A percentile compares a stretch with the other conserved stretches of the same genome.
Conservation (phyloP, 2,888 invertebrate species). For the Hybos culiciformis region DNA sequence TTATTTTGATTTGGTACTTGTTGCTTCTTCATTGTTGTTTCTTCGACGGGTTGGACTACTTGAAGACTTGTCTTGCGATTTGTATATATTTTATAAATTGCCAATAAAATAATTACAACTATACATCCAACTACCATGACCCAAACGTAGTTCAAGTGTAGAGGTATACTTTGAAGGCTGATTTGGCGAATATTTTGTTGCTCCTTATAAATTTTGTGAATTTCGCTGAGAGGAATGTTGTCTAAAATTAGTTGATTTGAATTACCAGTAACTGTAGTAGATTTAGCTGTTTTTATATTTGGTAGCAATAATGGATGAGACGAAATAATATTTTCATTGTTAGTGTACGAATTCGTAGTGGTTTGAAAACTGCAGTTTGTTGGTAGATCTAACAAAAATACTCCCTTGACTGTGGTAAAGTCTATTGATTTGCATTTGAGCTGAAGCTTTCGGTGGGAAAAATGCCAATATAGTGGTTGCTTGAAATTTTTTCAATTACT, state of each 20-base stretch:
- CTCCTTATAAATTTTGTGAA: background rate
- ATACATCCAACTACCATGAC: background rate
- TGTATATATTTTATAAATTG: background rate
- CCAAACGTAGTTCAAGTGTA: background rate
- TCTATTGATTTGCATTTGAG: background rate
- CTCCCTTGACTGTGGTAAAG: background rate
- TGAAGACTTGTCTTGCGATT: background rate
- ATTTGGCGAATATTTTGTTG: background rate
- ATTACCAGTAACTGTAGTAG: background rate
- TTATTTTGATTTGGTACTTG: background rate
- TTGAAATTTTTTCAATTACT: background rate
- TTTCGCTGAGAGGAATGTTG: background rate
- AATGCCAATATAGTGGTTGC: background rate
- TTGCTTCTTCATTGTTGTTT: background rate
- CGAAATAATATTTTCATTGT: background rate
- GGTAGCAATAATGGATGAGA: background rate
- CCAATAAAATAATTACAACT: background rate
- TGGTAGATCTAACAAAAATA: background rate
- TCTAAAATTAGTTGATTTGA: background rate
- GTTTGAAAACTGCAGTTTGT: background rate
- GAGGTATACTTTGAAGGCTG: background rate
- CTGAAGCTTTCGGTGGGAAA: background rate
- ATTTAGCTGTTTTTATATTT: background rate
- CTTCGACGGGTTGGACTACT: background rate
- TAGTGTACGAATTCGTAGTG: background rate